Conservation (phyloP, 2,888 invertebrate genomes). For the Acheta domesticus region DNA sequence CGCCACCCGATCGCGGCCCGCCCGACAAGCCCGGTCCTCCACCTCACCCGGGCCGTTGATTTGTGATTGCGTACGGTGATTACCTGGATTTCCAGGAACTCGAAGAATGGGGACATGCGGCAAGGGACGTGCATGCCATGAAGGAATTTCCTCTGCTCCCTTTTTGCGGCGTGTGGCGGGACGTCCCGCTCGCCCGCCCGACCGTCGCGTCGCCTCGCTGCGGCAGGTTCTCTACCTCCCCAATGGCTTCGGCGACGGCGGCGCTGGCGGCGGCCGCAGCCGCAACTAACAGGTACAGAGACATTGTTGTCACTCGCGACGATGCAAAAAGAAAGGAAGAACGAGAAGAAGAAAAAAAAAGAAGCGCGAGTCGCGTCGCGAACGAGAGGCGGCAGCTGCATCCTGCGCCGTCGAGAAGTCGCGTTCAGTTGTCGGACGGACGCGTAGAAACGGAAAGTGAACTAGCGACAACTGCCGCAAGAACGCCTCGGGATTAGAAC, state of each 20-base stretch:
- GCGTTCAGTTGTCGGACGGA: not conserved
- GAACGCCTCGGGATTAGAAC: not conserved
- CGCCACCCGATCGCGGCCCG: too few relatives aligned
- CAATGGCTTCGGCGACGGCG: too few relatives aligned
- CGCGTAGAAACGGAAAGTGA: constrained; percentile 5
- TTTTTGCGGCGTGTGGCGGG: not conserved
- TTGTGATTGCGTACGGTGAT: not conserved
- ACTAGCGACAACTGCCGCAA: not conserved
- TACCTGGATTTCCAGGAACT: constrained; percentile 5
- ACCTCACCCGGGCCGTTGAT: not conserved
- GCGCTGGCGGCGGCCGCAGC: too few relatives aligned
- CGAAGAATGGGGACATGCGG: constrained; percentile 7
- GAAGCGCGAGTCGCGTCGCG: not conserved
- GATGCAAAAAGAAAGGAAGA: not conserved
- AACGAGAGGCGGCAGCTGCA: not conserved
- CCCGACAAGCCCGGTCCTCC: not conserved
- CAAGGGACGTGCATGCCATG: constrained; percentile 7
- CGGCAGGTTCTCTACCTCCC: too few relatives aligned
- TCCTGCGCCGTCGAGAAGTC: not conserved
- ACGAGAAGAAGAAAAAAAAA: not conserved
- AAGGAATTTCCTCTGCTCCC: constrained; percentile 5
- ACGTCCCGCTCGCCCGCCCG: too few relatives aligned
- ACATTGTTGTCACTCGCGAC: not conserved
- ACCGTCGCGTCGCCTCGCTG: too few relatives aligned
- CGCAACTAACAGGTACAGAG: not conserved